These are phyloP conservation scores for Digitonthophagus gazella DNA, from an alignment of 2,888 invertebrate species.

Conservation along the genomic window DNA sequence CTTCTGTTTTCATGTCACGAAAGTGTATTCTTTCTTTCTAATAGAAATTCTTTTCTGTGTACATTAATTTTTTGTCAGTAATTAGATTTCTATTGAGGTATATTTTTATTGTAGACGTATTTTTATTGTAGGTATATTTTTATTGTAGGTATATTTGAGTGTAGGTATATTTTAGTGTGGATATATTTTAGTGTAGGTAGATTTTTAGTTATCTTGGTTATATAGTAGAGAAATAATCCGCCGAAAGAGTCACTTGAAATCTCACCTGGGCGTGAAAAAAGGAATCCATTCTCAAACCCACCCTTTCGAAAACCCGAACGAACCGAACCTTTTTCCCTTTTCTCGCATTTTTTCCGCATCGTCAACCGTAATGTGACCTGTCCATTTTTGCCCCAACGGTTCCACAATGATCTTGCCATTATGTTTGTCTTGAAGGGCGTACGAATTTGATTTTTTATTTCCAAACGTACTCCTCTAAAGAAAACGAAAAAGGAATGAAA, in stretches of 20 bases:
- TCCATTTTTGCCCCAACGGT: background rate
- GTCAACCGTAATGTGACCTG: background rate
- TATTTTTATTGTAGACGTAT: too few species aligned
- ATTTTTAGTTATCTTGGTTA: too few species aligned
- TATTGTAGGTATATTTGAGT: too few species aligned
- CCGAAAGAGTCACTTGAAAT: constrained; percentile 9
- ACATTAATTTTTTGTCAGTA: too few species aligned
- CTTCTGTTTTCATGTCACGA: too few species aligned
- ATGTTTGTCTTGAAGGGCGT: background rate
- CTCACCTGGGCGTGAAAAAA: constrained; percentile 14
- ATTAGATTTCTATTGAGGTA: too few species aligned
- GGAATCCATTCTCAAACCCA: background rate
- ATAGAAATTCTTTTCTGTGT: too few species aligned
- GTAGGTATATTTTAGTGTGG: too few species aligned
- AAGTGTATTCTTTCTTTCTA: too few species aligned
- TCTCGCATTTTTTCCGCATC: constrained; percentile 11
- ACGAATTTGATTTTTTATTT: background rate
- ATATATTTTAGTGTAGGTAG: too few species aligned
- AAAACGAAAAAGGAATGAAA: background rate
- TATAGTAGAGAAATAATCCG: background rate
- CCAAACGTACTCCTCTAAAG: background rate
- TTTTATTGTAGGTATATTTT: too few species aligned
- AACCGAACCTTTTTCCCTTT: background rate
- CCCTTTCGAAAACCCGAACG: background rate
- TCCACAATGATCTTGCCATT: background rate